A percentile compares a stretch with the other conserved stretches of the same genome.
These are phyloP conservation scores for Dryococelus australis DNA, from an alignment of 2,888 invertebrate genomes.

Conservation along the genomic window DNA sequence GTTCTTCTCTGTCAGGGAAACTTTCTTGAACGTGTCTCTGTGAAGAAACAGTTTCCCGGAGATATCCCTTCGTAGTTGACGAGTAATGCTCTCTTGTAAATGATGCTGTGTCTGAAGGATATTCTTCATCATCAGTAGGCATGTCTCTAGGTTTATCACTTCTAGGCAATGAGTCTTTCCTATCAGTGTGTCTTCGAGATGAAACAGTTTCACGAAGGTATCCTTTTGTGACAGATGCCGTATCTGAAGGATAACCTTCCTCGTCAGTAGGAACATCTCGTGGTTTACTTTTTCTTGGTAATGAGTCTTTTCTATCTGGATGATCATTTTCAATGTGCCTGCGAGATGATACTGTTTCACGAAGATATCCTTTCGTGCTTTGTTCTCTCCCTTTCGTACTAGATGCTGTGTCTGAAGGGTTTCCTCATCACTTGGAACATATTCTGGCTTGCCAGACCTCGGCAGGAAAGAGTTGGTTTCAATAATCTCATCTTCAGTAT, in stretches of 20 bases:
- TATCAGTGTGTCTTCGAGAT: background rate
- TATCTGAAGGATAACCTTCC: background rate
- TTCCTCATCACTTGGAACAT: constrained; percentile 18
- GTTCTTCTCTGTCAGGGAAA: constrained; percentile 6
- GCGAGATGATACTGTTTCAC: background rate
- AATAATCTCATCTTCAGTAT: background rate
- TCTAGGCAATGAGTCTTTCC: constrained; percentile 23
- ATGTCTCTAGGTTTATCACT: background rate
- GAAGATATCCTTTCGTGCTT: constrained; percentile 18
- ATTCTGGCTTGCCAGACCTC: background rate
- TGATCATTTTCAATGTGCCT: background rate
- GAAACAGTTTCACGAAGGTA: constrained; percentile 1
- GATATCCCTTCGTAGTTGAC: background rate
- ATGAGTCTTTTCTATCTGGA: constrained; percentile 18
- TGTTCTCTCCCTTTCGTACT: background rate
- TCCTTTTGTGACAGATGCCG: background rate
- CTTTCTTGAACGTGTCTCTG: constrained; percentile 16
- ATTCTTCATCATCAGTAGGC: constrained; percentile 20
- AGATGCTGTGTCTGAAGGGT: background rate
- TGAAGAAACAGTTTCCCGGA: constrained; percentile 19
- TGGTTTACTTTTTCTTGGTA: background rate
- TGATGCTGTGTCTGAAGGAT: constrained; percentile 6
- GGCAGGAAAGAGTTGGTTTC: background rate
- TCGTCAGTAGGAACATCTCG: constrained; percentile 20
- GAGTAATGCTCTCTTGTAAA: background rate